Base-by-base conservation (phyloP, 2,797 vertebrate species). In the Carduelis carduelis region DNA sequence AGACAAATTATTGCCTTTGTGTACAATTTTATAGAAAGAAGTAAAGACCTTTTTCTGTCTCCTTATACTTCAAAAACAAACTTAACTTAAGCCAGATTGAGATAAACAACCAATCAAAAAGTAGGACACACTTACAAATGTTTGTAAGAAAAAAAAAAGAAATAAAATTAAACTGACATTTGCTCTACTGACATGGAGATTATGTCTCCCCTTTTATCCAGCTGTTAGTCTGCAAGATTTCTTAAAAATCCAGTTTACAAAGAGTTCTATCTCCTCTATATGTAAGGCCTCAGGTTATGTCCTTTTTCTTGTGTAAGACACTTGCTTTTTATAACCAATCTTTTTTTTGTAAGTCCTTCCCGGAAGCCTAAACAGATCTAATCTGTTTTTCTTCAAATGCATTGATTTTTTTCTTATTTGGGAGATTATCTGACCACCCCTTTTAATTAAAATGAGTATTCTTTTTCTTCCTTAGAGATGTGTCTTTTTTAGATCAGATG, bases 361-460 rank as follows among this genome's bases (percentile, higher is more conserved):
- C 46, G 53, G 76, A 76, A 95, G 37, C 57, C 84, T 87, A 61
- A 92, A 89, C 57, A 89, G 77, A 92, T 93, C 69, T 93, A 89
- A 95, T 94, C 81, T 84, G 5, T 44, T 95, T 90, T 93, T 93
- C 52, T 63, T 90, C 78, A 94, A 89, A 82, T 56, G 1, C 60
- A 96, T 87, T 94, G 72, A 95, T 92, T 94, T 84, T 28, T 69
- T 92, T 87, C 71, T 89, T 87, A 82, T 93, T 87, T 76, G 13
- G n/a, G 78, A 87, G 87, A 84, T 82, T 89, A 93, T 82, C 35
- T 83, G 66, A 64, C 50, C 63, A 90, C 69, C 27, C 3, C 47
- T 93, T 81, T 90, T 93, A 90, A 96, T 96, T 95, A 95, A 95
- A 96, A 46, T 71, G 78, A 75, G 26, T 55, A 34, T 21, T 60